Percentiles rank a stretch among this genome's conserved stretches.
These are phyloP conservation scores for Tipula vernalis DNA, from an alignment of 2,888 invertebrate species.

Conservation along the genomic window DNA sequence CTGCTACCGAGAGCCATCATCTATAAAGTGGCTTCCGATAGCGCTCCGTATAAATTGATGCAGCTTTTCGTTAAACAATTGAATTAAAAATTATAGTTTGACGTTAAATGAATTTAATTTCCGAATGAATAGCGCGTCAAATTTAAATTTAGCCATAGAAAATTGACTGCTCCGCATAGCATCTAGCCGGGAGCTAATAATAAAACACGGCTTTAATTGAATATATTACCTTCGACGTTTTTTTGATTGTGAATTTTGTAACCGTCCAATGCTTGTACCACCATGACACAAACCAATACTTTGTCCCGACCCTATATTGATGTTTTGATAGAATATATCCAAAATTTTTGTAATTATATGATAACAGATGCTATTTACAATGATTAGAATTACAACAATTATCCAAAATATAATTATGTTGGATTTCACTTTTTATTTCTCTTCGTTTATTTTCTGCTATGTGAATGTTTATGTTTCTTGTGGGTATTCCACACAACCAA, in stretches of 20 bases:
- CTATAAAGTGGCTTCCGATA: too few species aligned
- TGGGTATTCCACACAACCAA: neutral
- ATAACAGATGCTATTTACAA: neutral
- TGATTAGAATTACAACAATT: neutral
- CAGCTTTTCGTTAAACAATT: too few species aligned
- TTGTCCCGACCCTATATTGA: slow-evolving; percentile 46
- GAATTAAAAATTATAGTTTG: too few species aligned
- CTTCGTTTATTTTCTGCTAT: neutral
- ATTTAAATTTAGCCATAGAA: too few species aligned
- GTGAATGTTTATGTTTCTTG: neutral
- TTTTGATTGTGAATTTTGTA: slow-evolving; percentile 39
- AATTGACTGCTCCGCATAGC: too few species aligned
- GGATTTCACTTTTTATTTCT: neutral
- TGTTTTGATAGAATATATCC: slow-evolving; percentile 13
- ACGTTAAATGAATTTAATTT: too few species aligned
- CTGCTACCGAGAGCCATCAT: too few species aligned
- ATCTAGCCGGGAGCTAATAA: too few species aligned
- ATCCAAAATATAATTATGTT: neutral
- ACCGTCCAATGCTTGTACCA: slow-evolving; percentile 37
- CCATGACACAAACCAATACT: slow-evolving; percentile 40
- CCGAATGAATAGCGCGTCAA: too few species aligned
- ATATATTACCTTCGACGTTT: slow-evolving; percentile 42
- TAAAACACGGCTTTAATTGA: too few species aligned
- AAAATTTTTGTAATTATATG: neutral
- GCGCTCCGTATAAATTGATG: too few species aligned